Evolutionary conservation across 1,140 invertebrate genomes (phyloP), one percentile per base, ranked within the genome.

Genomic region (Eupeodes corollae): DNA sequence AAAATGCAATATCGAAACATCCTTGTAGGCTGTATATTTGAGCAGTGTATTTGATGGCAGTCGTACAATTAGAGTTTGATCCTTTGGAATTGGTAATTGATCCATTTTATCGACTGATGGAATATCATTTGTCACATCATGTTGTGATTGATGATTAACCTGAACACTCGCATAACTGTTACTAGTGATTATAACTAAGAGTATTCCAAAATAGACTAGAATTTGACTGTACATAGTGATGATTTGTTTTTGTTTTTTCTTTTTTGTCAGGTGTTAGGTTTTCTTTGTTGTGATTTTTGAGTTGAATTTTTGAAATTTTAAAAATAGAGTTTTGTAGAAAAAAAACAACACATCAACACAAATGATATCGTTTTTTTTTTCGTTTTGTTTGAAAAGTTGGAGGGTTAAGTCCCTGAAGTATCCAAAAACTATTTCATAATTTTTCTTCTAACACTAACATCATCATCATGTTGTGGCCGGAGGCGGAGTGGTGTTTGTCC

Each of bases 1-100:
- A 52, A 67, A 68, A 47, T 68, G 66, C n/a, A 68, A 39, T 49
- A 68, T 67, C 2, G 63, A 63, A 10, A 68, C 63, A 56, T 67
- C 64, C 44, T 67, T 67, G 44, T 67, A 67, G 21, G 64, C 58
- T 21, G 56, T 62, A 37, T 63, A 67, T 42, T 67, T 67, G 11
- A 67, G 53, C 15, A 67, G 45, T 33, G 59, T 57, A 39, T 67
- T 67, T n/a, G 59, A 60, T n/a, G 64, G 64, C 46, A 67, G 47
- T 37, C 64, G 62, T 9, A 67, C 60, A 1, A 61, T 49, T 8
- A 64, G 49, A 37, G 59, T 57, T 46, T 63, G 58, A 47, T 64
- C 58, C 33, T 50, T 56, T 41, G 49, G 56, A 34, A 52, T 44
- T n/a, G 56, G 50, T 16, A 59, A 38, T 49, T 59, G 48, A 34